A percentile compares a stretch with the other conserved stretches of the same genome.
These are phyloP conservation scores for Dysdera silvatica DNA, from an alignment of 1,140 invertebrate species.

Conservation along the genomic window DNA sequence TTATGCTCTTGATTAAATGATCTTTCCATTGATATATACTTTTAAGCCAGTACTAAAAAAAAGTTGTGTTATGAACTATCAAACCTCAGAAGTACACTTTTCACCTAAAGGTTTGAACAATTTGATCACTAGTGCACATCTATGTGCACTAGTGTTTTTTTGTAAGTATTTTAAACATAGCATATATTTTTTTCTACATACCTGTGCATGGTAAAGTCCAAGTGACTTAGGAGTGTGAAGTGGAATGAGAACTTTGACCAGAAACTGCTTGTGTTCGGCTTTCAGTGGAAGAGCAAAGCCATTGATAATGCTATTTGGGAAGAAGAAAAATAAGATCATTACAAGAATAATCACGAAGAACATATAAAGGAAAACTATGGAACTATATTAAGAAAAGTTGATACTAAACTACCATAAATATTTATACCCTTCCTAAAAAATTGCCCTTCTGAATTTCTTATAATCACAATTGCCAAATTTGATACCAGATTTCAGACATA, in stretches of 20 bases:
- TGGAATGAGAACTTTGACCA: slow-evolving; percentile 96
- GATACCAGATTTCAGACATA: too few relatives aligned
- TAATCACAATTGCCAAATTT: too few relatives aligned
- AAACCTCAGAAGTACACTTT: neutral
- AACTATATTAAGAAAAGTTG: too few relatives aligned
- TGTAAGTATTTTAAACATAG: neutral
- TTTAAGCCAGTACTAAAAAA: neutral
- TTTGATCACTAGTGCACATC: neutral
- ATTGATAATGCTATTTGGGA: slow-evolving; percentile 92
- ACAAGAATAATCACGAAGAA: too few relatives aligned
- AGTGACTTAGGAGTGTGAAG: slow-evolving; percentile 94
- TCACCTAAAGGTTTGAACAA: neutral
- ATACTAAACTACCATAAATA: too few relatives aligned
- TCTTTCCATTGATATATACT: too few relatives aligned
- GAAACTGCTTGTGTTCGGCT: slow-evolving; percentile 87
- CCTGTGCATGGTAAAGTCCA: slow-evolving; percentile 75
- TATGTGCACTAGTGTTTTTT: neutral
- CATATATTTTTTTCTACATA: too few relatives aligned
- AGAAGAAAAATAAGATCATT: slow-evolving; percentile 9
- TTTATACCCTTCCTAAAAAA: too few relatives aligned
- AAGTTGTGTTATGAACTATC: neutral
- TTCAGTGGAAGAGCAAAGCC: slow-evolving; percentile 96
- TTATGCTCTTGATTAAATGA: too few relatives aligned
- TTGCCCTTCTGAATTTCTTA: too few relatives aligned
- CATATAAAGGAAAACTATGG: too few relatives aligned